Conservation (phyloP, 2,113 vertebrate species). For the Hippoglossus stenolepis region DNA sequence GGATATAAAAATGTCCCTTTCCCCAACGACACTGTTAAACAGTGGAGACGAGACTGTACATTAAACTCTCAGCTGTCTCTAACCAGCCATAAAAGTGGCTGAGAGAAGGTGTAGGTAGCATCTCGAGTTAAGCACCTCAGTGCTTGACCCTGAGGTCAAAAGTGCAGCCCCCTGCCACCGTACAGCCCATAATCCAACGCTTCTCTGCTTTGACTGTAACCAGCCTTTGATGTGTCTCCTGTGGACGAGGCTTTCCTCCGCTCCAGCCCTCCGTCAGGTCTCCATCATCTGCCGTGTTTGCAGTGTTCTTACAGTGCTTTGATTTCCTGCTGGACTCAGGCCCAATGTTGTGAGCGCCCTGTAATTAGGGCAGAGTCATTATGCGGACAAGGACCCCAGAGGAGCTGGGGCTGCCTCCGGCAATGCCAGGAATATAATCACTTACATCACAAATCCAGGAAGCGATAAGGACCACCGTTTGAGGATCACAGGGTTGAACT, state of each 20-base stretch:
- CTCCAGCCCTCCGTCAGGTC: constrained; percentile 24
- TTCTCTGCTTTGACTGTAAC: constrained; percentile 40
- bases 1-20: constrained; percentile 49
- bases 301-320: constrained; percentile 55
- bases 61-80: constrained; percentile 37
- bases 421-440: constrained; percentile 57
- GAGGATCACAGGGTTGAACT: constrained; percentile 64
- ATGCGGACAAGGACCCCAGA: constrained; percentile 58
- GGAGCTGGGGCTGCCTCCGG: constrained; percentile 30
- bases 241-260: constrained; percentile 19
- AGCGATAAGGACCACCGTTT: constrained; percentile 69
- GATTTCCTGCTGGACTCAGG: constrained; percentile 50
- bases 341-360: constrained; percentile 42
- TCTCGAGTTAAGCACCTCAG: constrained; percentile 18
- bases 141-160: constrained; percentile 56
- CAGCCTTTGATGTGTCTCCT: constrained; percentile 51
- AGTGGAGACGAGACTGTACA: constrained; percentile 6
- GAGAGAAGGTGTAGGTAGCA: constrained; percentile 21
- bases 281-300: constrained; percentile 37
- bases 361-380: constrained; percentile 66
- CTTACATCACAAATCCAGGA: constrained; percentile 66
- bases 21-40: constrained; percentile 6
- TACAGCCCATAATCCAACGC: constrained; percentile 17
- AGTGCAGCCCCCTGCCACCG: constrained; percentile 34
- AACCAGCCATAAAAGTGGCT: constrained; percentile 46